Evolutionary conservation across 2,113 vertebrate genomes (phyloP), one percentile per base, ranked within the genome.

Genomic region (Elanus axillaris): DNA sequence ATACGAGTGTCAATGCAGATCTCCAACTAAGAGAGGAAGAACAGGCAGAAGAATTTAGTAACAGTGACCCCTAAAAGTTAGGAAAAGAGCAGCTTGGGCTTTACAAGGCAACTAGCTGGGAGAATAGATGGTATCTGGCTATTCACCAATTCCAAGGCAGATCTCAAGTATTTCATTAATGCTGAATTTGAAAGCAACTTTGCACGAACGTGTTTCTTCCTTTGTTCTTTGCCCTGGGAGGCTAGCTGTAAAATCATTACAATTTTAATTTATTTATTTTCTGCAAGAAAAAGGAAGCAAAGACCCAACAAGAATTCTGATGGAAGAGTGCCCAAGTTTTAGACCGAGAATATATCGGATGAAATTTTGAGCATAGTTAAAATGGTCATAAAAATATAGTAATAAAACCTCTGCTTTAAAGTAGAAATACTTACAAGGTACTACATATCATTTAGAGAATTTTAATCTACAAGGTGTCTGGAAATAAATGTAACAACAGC

Each of bases 101-200:
- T 81, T 62, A 21, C 32, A 68, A 91, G 64, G 52, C 62, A 79
- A 15, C 71, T 83, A 63, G 67, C 71, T 68, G 81, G 56, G 69
- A 91, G 89, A 94, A 75, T 84, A 93, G 81, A 94, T 94, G 80
- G 81, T 74, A 67, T 56, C 89, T 96, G 72, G 75, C 79, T 83
- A 77, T 74, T 80, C 83, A 86, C 68, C 86, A 85, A 25, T 64
- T 77, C 71, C 0, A 0, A 92, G 78, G 83, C 78, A 86, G 76
- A 59, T 93, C 89, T 86, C 50, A 87, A 94, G 66, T 73, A 79
- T 90, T 93, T 86, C 40, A 86, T 94, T 94, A 87, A 86, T 20
- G 4, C 43, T 52, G 91, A 93, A 94, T 94, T 79, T 76, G 86
- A 93, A 91, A 79, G 48, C 64, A 68, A 74, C 81, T 92, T 97